Evolutionary conservation across 2,888 invertebrate genomes (phyloP).

Genomic region (Xylota sylvarum): DNA sequence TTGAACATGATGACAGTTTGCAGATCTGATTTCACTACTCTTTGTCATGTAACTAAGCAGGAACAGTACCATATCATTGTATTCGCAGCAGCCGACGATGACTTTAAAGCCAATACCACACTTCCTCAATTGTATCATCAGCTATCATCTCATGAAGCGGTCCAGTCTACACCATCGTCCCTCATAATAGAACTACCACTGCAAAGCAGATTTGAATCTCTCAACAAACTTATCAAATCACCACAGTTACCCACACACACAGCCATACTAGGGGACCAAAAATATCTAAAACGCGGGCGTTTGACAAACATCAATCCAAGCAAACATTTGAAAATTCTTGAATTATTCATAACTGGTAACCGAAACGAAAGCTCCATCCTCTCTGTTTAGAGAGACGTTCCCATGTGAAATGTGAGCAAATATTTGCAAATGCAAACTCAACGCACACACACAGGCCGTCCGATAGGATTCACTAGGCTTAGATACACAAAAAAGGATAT

Average conservation of each 20-base stretch:
- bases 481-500: neutral
- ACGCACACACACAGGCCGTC: neutral
- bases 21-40: no score
- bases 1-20: no score
- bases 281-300: neutral
- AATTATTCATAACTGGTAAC: slow-evolving; percentile 34
- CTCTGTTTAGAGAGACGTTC: neutral
- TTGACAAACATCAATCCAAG: slow-evolving; percentile 4
- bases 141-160: no score
- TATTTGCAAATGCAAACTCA: slow-evolving; percentile 26
- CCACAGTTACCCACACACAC: neutral
- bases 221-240: slow-evolving; percentile 9
- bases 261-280: neutral
- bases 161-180: no score
- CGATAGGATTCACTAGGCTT: neutral
- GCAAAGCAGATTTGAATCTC: slow-evolving; percentile 28
- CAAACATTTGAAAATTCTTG: slow-evolving; percentile 9
- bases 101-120: no score
- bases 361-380: slow-evolving; percentile 5
- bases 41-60: no score
- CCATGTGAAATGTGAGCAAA: slow-evolving; percentile 25
- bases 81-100: no score
- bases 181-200: neutral
- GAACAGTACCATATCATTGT: no score
- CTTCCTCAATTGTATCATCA: no score